Evolutionary conservation across 2,113 vertebrate species (phyloP), one percentile per base, ranked within the genome.

Genomic region (Trochalopteron elliotii): DNA sequence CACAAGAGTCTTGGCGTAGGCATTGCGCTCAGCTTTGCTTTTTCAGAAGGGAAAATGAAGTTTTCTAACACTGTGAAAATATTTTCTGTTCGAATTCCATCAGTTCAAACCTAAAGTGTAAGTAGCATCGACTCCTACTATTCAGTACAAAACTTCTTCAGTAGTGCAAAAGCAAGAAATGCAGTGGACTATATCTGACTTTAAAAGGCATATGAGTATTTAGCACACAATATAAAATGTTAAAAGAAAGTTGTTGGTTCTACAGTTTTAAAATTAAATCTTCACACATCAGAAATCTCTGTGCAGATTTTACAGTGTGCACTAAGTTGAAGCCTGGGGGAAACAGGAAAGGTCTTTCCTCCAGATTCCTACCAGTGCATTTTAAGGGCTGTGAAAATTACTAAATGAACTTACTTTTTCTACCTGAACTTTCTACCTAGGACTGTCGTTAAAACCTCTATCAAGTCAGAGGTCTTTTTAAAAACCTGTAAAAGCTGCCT

Each of bases 401-500:
- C 31, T 87, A 40, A 64, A 87, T 80, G 79, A 70, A 92, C 37
- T 90, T 94, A 80, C 30, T 76, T 90, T 79, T 95, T 87, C 89
- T 96, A 74, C 23, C 80, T 59, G 71, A 91, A 86, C 1, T 4
- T 77, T 94, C 83, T 97, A 87, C 74, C 47, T 89, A 83, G 63
- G 83, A 83, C 71, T 74, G 76, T 61, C 89, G 63, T 80, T 89
- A 87, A 93, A 93, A 83, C 49, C 57, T 74, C 87, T 94, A 87
- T 93, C 94, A 75, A 95, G 81, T 83, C 89, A 95, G 92, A 93
- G 64, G 86, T 90, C 93, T 89, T 93, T 86, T 89, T 96, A 93
- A 93, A 97, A 97, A 97, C 94, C 97, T 97, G 95, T 97, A 95
- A 97, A 97, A 96, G 97, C 96, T 97, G 96, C 96, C 97, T 97